Evolutionary conservation across 2,797 vertebrate genomes (phyloP), one percentile per base, ranked within the genome.

Genomic region (Gouania willdenowi): DNA sequence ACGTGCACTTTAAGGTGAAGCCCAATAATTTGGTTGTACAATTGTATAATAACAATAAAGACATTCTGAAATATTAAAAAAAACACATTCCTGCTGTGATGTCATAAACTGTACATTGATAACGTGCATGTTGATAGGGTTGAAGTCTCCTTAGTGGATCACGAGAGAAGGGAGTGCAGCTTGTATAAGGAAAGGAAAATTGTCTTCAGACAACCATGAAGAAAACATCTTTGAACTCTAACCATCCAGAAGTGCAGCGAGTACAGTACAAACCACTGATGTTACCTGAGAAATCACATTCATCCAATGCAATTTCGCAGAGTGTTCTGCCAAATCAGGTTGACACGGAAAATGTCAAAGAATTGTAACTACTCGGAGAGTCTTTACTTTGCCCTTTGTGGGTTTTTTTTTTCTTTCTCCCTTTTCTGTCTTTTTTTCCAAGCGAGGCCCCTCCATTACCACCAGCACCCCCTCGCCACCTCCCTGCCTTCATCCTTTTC

Each of bases 261-360:
- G 67, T 64, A 69, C 60, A 73, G 67, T 52, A 71, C 69, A 66
- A 46, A 53, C 35, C 40, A 32, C 67, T 45, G 68, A 70, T 72
- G 75, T 66, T 74, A 82, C 77, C 75, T 39, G 72, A 74, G 56
- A 79, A 83, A 84, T 83, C 71, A 74, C 73, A 77, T 77, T 75
- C 74, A 73, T 75, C 75, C 59, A 26, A 70, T 67, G 71, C 76
- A 79, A 79, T 87, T 82, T 81, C 25, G 44, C 62, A 60, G 71
- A 72, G 75, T 71, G 82, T 79, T 76, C 80, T 73, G 68, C 66
- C 80, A 82, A 84, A 87, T 85, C 79, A 81, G 68, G 71, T 79
- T 79, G 83, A 84, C 82, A 80, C 33, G 61, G 82, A 77, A 83
- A 83, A 85, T 82, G 79, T 83, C 83, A 83, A 71, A 82, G 73